Evolutionary conservation across 2,797 vertebrate genomes (phyloP), one percentile per base, ranked within the genome.

Genomic region (Manis crassicaudata): DNA sequence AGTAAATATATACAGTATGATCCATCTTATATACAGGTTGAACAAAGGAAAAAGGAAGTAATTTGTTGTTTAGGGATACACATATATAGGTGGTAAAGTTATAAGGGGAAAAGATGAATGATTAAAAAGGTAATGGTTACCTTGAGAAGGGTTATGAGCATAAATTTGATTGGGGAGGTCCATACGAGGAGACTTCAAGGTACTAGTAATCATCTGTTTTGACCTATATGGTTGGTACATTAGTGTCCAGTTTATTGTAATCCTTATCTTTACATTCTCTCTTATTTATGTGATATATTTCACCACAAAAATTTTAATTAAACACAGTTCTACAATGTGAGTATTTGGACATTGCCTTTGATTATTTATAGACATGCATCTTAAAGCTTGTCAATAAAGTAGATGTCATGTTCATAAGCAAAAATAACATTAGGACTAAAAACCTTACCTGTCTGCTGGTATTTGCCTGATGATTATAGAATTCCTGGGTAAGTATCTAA

Each of bases 301-400:
- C 25, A 92, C 60, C 81, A 54, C 9, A 50, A 77, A 82, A 60
- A 11, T 54, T 63, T 46, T 75, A 72, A 90, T 79, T 91, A 95
- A 70, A 77, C 32, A 90, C 10, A 58, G 23, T 81, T 84, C 70
- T 90, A 25, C 32, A 37, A 77, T 92, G 84, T 80, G 89, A 92
- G 40, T 65, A 92, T 73, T 95, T 97, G 90, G 84, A 86, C 54
- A 87, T 84, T 92, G 94, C 76, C 76, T 86, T 79, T 87, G 91
- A 79, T 83, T 84, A 84, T 37, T 96, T 85, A 84, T 62, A 92
- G 96, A 93, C 40, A 62, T 68, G 16, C 73, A 80, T 94, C 72
- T 79, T 81, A 95, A 95, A 92, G 81, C 84, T 82, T 91, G 88
- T 81, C 54, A 76, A 85, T 68, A 95, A 91, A 90, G 85, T 88